Evolutionary conservation across 2,797 vertebrate genomes (phyloP), one percentile per base, ranked within the genome.

Genomic region (Cynodonichthys magdalenae): DNA sequence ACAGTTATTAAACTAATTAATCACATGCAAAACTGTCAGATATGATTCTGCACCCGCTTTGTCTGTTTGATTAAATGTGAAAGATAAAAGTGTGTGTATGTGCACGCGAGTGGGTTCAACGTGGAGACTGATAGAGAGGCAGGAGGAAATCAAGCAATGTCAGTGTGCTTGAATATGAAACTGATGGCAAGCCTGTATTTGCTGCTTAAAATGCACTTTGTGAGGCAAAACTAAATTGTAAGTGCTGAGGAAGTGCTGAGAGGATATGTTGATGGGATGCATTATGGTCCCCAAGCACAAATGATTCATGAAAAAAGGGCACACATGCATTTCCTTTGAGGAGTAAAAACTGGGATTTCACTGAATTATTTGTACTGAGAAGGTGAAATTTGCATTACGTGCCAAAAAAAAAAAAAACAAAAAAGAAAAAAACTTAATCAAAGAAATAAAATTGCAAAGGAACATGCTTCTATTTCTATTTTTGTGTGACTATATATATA

Each of bases 1-100:
- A 81, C 81, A 80, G 76, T 86, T 89, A 90, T 90, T 86, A 85
- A 87, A 89, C 85, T 90, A 91, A 92, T 91, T 92, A 90, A 90
- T 90, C 86, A 91, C 83, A 90, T 88, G 84, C 90, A 90, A 87
- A 87, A 76, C 71, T 87, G 83, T 84, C 88, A 82, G 84, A 84
- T 78, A 69, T 69, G 63, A 86, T 86, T 75, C 71, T 48, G 74
- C 61, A 44, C 50, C 66, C 66, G 48, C 84, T 90, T 91, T 75
- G 82, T 84, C 81, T 79, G 79, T 87, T 84, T 92, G 89, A 91
- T 90, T 86, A 85, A 82, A 82, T 82, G 53, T 71, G 64, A 79
- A 83, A 72, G 63, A 72, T 68, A 72, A 80, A 60, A 61, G 66
- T 57, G 63, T 18, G 31, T 65, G 14, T 57, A 36, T 53, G 50